These are phyloP conservation scores for Nemoura dubitans DNA, from an alignment of 2,888 invertebrate genomes.

Conservation along the genomic window DNA sequence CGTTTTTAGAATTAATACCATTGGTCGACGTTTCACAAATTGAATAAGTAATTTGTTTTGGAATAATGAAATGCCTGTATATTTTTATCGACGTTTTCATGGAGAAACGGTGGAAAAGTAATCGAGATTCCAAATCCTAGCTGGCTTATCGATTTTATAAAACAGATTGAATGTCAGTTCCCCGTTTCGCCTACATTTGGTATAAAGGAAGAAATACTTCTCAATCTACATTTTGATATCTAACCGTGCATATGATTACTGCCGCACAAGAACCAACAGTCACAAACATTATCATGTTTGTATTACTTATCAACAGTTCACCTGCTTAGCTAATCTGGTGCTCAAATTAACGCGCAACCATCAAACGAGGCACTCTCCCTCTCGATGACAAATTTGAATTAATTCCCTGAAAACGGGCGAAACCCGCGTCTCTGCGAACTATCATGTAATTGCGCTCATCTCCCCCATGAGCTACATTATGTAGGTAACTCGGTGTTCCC, in stretches of 20 bases:
- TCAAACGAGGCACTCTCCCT: background rate
- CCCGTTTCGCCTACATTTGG: too few species aligned
- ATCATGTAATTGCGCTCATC: background rate
- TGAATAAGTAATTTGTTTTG: slow-evolving; percentile 12
- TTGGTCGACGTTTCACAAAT: background rate
- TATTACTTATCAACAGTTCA: background rate
- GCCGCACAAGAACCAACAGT: too few species aligned
- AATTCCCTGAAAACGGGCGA: background rate
- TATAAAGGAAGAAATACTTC: too few species aligned
- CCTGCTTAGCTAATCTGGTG: background rate
- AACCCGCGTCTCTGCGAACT: background rate
- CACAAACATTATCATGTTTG: background rate
- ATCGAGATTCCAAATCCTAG: background rate
- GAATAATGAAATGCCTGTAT: slow-evolving; percentile 22
- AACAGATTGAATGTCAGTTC: background rate
- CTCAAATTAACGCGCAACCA: background rate
- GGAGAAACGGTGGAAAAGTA: background rate
- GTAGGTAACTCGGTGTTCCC: background rate
- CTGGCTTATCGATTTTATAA: background rate
- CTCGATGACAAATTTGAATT: background rate
- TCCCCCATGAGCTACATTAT: background rate
- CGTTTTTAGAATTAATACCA: slow-evolving; percentile 7
- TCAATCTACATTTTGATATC: too few species aligned
- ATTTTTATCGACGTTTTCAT: background rate
- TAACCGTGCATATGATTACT: too few species aligned